phyloP scores from a whole-genome alignment of 1,140 invertebrate genomes.

The Oryzaephilus surinamensis region DNA sequence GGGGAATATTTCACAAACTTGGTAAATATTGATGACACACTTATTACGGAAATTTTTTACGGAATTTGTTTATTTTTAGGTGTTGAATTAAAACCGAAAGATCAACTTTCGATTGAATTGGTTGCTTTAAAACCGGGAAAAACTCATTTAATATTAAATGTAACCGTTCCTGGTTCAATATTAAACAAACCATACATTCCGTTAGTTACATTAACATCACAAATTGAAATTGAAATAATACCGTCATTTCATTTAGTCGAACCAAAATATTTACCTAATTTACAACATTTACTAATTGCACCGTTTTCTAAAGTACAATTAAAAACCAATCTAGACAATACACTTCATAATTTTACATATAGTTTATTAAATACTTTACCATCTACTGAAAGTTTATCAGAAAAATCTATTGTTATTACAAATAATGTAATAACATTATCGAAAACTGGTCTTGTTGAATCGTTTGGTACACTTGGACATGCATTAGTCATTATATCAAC shows the following conservation, averaged over 20 bases:
- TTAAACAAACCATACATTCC: not conserved
- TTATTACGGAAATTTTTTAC: constrained; percentile 35
- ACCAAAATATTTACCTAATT: constrained; percentile 38
- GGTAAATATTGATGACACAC: constrained; percentile 36
- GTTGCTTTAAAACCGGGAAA: constrained; percentile 43
- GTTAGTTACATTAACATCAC: too few species aligned
- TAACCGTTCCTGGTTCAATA: constrained; percentile 38
- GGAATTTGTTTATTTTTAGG: constrained; percentile 4
- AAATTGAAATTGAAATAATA: constrained; percentile 48
- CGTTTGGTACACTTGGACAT: too few species aligned
- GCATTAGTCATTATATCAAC: too few species aligned
- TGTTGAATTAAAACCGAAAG: constrained; percentile 8
- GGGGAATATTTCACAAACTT: constrained; percentile 38
- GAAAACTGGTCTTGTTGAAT: too few species aligned
- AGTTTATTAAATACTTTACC: too few species aligned
- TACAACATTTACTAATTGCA: constrained; percentile 50
- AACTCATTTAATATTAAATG: constrained; percentile 43
- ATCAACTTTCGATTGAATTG: too few species aligned
- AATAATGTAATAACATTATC: too few species aligned
- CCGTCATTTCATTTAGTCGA: constrained; percentile 51
- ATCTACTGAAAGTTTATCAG: too few species aligned
- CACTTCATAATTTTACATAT: constrained; percentile 16
- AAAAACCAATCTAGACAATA: constrained; percentile 49
- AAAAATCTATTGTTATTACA: too few species aligned
- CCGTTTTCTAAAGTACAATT: constrained; percentile 57